Base-by-base conservation (phyloP, 2,888 invertebrate genomes). In the Invenusta paracnida region DNA sequence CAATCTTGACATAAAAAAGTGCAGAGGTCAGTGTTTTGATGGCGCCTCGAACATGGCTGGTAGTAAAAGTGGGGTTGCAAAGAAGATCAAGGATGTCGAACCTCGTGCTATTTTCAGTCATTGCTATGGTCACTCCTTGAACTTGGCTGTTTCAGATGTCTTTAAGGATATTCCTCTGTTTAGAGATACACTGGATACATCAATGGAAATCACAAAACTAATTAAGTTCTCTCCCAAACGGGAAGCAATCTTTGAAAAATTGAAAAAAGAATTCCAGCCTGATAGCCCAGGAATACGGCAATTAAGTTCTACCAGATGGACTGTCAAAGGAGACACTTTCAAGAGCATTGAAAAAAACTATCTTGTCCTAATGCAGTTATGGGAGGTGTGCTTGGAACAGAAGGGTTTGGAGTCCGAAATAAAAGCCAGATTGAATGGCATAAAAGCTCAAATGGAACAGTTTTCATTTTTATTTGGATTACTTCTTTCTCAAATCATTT, bases 51-150 rank as follows among this genome's bases (percentile, higher is more conserved):
- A 82, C 82, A 82, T 82, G 82, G 31, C 31, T 29, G 29, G 82
- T 30, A 30, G 82, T 82, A 82, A 82, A 30, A 28, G 30, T 82
- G 82, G 82, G 29, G 82, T 82, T 82, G 82, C 82, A 82, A 82
- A 82, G 27, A 5, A 82, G n/a, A 82, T 82, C 29, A 29, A 82
- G n/a, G 27, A 30, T 30, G 2, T 82, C 31, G 30, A 82, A 82
- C 82, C 82, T 30, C 29, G 31, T 82, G 82, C 82, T 30, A n/a
- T 82, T 30, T 29, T 82, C 25, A 79, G 25, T 27, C 81, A 13
- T 82, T 28, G 1, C n/a, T 30, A 28, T 23, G 29, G 29, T 29
- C 82, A 25, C 27, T 82, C 82, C 31, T 82, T 82, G 31, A 73
- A 73, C 73, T 73, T 13, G 73, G 73, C 25, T 25, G 27, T 73